Evolutionary conservation across 2,888 invertebrate genomes (phyloP).

Genomic region (Rhamnusium bicolor): DNA sequence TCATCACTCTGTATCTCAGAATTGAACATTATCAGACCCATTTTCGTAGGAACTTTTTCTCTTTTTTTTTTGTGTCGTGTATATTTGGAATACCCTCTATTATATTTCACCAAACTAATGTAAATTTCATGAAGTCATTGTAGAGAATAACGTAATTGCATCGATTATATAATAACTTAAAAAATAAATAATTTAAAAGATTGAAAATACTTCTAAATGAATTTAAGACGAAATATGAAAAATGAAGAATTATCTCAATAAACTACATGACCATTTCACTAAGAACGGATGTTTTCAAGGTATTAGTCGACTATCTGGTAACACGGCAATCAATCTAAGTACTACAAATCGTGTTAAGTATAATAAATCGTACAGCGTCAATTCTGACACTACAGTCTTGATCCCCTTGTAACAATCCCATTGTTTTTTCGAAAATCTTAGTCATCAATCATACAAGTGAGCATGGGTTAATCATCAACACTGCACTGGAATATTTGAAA

Average conservation of each 20-base stretch:
- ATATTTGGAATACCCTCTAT: too few species aligned
- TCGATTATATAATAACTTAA: background rate
- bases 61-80: too few species aligned
- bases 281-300: conserved; percentile 15
- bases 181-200: background rate
- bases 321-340: conserved; percentile 24
- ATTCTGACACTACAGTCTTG: conserved; percentile 24
- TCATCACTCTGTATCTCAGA: too few species aligned
- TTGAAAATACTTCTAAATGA: background rate
- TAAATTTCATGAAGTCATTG: too few species aligned
- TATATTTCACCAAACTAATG: too few species aligned
- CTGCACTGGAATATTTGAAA: conserved; percentile 7
- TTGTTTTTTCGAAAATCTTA: conserved; percentile 18
- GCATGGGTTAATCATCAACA: conserved; percentile 14
- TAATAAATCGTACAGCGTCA: conserved; percentile 28
- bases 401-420: conserved; percentile 17
- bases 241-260: background rate
- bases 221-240: background rate
- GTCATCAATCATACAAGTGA: conserved; percentile 24
- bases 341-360: conserved; percentile 32
- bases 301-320: conserved; percentile 14
- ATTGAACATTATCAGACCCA: too few species aligned
- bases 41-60: too few species aligned
- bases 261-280: background rate
- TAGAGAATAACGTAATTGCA: background rate